Percentiles rank a stretch among this genome's conserved stretches.
phyloP scores from a whole-genome alignment of 2,888 invertebrate species.

The Candidula unifasciata region DNA sequence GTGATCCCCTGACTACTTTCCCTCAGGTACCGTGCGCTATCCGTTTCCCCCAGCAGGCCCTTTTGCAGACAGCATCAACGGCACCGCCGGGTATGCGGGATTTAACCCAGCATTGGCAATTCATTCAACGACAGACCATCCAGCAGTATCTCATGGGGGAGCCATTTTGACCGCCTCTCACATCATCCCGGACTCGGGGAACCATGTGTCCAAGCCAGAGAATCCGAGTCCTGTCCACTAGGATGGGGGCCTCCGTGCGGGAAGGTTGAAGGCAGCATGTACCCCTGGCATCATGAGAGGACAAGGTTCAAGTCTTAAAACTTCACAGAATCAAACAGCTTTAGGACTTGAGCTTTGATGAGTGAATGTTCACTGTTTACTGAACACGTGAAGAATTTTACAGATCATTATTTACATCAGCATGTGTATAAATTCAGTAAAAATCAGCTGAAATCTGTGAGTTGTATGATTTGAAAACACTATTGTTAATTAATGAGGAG shows the following conservation, averaged over 20 bases:
- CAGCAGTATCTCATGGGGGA: conserved; percentile 60
- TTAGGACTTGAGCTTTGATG: not conserved
- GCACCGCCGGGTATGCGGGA: conserved; percentile 67
- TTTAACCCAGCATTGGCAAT: conserved; percentile 69
- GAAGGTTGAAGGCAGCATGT: conserved; percentile 52
- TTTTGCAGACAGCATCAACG: conserved; percentile 72
- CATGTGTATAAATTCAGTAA: conserved; percentile 5
- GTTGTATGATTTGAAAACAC: no score
- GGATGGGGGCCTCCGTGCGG: conserved; percentile 13
- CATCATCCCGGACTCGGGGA: conserved; percentile 48
- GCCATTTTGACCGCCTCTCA: conserved; percentile 44
- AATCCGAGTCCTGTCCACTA: conserved; percentile 52
- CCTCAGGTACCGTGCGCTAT: conserved; percentile 48
- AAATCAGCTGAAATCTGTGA: not conserved
- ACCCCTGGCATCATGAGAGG: conserved; percentile 26
- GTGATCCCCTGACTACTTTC: conserved; percentile 13
- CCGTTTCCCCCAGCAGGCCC: conserved; percentile 60
- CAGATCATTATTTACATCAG: not conserved
- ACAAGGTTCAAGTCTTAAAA: conserved; percentile 1
- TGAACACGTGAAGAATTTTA: not conserved
- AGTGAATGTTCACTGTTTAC: conserved; percentile 1
- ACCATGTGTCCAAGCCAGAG: conserved; percentile 50
- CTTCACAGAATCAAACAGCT: not conserved
- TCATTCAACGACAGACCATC: conserved; percentile 73
- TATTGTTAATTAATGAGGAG: no score